Conservation (phyloP, 2,888 invertebrate species). For the Papilio gigon region DNA sequence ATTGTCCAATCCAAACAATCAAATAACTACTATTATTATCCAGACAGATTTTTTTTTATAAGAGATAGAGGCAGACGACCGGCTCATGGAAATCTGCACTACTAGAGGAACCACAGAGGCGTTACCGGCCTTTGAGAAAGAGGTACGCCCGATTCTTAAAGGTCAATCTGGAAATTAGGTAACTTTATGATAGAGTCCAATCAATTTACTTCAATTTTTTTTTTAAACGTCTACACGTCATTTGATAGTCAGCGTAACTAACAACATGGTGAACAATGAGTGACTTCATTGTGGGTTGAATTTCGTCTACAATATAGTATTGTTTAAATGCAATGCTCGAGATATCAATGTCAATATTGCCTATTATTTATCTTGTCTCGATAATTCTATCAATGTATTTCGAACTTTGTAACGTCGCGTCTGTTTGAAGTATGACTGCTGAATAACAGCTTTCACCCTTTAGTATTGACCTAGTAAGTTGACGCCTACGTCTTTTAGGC, state of each 20-base stretch:
- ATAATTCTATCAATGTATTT: constrained; percentile 24
- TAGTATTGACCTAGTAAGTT: constrained; percentile 17
- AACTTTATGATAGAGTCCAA: too few species aligned
- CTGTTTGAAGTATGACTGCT: constrained; percentile 17
- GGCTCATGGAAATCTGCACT: too few species aligned
- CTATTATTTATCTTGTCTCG: constrained; percentile 22
- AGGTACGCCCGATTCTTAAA: too few species aligned
- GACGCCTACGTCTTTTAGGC: constrained; percentile 2
- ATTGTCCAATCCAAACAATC: too few species aligned
- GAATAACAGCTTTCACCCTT: constrained; percentile 14
- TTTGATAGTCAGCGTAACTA: constrained; percentile 25
- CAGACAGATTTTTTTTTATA: too few species aligned
- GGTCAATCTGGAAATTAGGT: too few species aligned
- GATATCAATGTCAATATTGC: constrained; percentile 21
- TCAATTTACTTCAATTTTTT: neutral
- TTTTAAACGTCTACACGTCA: constrained; percentile 3
- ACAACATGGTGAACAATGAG: constrained; percentile 32
- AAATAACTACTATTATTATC: too few species aligned
- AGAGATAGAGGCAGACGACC: too few species aligned
- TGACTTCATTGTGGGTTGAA: constrained; percentile 19
- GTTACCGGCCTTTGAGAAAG: too few species aligned
- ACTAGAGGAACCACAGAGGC: too few species aligned
- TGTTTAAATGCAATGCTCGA: constrained; percentile 22
- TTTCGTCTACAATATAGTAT: constrained; percentile 25
- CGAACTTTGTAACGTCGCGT: constrained; percentile 4